A percentile compares a stretch with the other conserved stretches of the same genome.
These are phyloP conservation scores for Ctenopoma kingsleyae DNA, from an alignment of 2,797 vertebrate species.

Conservation along the genomic window DNA sequence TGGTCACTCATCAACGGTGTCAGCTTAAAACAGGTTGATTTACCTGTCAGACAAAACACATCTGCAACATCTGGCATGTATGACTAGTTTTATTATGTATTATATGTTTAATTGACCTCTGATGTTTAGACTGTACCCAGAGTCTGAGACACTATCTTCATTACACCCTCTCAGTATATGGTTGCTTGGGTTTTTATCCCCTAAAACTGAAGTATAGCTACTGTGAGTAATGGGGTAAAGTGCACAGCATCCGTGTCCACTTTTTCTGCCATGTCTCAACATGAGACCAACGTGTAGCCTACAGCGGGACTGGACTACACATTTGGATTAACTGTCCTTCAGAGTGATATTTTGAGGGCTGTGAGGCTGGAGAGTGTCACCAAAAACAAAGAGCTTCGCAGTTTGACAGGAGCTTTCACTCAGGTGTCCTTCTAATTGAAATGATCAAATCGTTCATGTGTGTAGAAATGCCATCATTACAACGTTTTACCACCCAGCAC, in stretches of 20 bases:
- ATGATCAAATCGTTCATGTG: constrained; percentile 12
- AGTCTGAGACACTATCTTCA: neutral
- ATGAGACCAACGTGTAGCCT: no score
- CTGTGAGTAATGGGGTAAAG: no score
- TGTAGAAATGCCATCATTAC: constrained; percentile 18
- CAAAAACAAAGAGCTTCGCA: neutral
- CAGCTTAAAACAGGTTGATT: neutral
- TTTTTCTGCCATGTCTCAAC: no score
- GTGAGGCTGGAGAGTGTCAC: neutral
- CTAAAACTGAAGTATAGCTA: no score
- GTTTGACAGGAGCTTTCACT: neutral
- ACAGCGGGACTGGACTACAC: no score
- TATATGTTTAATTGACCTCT: no score
- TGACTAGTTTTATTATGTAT: neutral
- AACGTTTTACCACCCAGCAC: constrained; percentile 22
- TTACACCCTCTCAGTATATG: no score
- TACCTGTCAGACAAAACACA: neutral
- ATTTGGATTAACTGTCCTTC: no score
- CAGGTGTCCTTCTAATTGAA: constrained; percentile 8
- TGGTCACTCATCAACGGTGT: constrained; percentile 11
- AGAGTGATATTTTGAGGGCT: neutral
- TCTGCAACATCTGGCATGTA: neutral
- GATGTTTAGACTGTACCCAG: neutral
- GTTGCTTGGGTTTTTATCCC: no score
- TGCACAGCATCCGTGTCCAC: no score